These are phyloP conservation scores for Holothuria glaberrima DNA, from an alignment of 35 echinoderm and acorn worm genomes.

Conservation along the genomic window DNA sequence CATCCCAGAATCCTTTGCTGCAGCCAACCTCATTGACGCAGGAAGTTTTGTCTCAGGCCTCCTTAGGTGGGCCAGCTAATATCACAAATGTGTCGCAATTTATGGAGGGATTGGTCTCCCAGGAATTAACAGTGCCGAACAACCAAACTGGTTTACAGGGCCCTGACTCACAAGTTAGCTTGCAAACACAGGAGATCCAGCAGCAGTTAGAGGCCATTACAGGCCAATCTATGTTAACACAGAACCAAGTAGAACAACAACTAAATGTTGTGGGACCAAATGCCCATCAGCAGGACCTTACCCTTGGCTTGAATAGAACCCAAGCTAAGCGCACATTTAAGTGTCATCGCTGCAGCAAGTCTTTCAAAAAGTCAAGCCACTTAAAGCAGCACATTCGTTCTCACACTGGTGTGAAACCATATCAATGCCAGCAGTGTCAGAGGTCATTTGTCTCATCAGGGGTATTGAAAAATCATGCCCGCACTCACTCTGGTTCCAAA, in stretches of 20 bases:
- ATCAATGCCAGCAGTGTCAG: slow-evolving; percentile 78
- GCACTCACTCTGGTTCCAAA: slow-evolving; percentile 86
- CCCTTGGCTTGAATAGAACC: slow-evolving; percentile 34
- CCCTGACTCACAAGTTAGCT: slow-evolving; percentile 73
- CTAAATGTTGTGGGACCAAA: neutral
- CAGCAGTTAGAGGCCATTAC: slow-evolving; percentile 98
- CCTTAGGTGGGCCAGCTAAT: slow-evolving; percentile 52
- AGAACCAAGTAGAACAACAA: slow-evolving; percentile 2
- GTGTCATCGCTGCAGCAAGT: slow-evolving; percentile 79
- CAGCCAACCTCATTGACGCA: slow-evolving; percentile 35
- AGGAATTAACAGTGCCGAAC: slow-evolving; percentile 32
- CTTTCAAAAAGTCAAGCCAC: slow-evolving; percentile 98
- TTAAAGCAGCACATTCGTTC: slow-evolving; percentile 96
- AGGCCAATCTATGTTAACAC: slow-evolving; percentile 60
- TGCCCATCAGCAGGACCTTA: slow-evolving; percentile 2
- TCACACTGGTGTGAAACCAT: slow-evolving; percentile 96
- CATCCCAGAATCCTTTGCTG: slow-evolving; percentile 38
- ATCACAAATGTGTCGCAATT: slow-evolving; percentile 56
- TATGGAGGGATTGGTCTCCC: slow-evolving; percentile 30
- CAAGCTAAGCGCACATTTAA: slow-evolving; percentile 75
- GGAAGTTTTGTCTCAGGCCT: slow-evolving; percentile 54
- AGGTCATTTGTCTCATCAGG: slow-evolving; percentile 92
- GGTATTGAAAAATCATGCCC: slow-evolving; percentile 79
- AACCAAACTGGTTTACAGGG: slow-evolving; percentile 15
- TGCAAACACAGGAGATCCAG: slow-evolving; percentile 97